A percentile compares a stretch with the other conserved stretches of the same genome.
Conservation (phyloP, 2,888 invertebrate species). For the Artemia sp. region DNA sequence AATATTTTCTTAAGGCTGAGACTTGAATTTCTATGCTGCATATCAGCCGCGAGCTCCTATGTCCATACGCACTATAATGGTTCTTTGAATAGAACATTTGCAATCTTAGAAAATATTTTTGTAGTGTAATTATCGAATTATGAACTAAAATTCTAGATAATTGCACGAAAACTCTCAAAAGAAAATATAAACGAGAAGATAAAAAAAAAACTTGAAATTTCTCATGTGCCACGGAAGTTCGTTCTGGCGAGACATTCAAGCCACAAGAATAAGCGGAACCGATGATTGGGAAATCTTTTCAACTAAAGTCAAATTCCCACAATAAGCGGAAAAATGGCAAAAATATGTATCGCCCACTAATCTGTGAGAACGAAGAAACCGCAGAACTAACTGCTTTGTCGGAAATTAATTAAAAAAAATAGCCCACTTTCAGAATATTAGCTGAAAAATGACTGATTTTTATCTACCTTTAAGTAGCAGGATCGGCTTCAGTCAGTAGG, state of each 20-base stretch:
- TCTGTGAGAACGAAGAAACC: constrained; percentile 4
- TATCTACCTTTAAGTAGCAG: neutral
- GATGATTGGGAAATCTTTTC: constrained; percentile 11
- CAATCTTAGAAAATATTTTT: too few species aligned
- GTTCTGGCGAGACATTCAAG: neutral
- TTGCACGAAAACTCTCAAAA: too few species aligned
- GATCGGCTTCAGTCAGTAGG: constrained; percentile 8
- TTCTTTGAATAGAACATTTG: too few species aligned
- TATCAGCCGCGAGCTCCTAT: too few species aligned
- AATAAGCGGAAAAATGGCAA: neutral
- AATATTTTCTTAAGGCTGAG: too few species aligned
- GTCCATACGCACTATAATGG: too few species aligned
- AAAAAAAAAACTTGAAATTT: too few species aligned
- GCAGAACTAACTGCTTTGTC: constrained; percentile 3
- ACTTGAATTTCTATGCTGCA: too few species aligned
- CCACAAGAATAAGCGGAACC: constrained; percentile 14
- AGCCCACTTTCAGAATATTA: neutral
- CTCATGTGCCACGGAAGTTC: neutral
- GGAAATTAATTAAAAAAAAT: neutral
- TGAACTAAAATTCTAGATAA: too few species aligned
- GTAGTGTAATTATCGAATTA: too few species aligned
- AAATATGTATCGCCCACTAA: constrained; percentile 8
- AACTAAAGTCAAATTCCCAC: constrained; percentile 2
- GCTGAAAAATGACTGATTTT: neutral
- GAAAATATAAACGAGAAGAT: too few species aligned